Base-by-base conservation (phyloP, 2,113 vertebrate genomes). In the Peucedramus taeniatus region DNA sequence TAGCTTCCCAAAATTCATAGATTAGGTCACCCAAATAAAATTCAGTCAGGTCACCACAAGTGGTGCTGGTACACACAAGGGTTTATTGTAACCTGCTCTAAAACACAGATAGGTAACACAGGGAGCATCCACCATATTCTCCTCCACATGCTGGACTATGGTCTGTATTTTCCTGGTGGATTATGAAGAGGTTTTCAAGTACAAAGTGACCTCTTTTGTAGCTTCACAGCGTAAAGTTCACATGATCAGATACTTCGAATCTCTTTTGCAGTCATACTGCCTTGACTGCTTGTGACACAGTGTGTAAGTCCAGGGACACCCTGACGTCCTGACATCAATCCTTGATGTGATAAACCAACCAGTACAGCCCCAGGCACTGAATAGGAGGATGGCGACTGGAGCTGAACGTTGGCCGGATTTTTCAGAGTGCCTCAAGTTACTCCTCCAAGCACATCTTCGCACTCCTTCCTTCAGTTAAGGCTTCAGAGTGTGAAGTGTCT, bases 21-120 rank as follows among this genome's bases (percentile, higher is more conserved):
- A 66, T 82, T 65, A 80, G 71, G 39, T 70, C 28, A 69, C 54
- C 39, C 35, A 21, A 70, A 83, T 76, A 77, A 80, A 85, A 51
- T 66, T 50, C 15, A 70, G 0, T 37, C 60, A 5, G 49, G 39
- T 77, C 22, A 17, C 54, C 5, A 0, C 16, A 35, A 42, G 47
- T 4, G 1, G 16, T 63, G 39, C 30, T 50, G 60, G 14, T 51
- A 37, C 64, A 80, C 54, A 26, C 59, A 33, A 42, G 40, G 17
- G 37, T 75, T 87, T 79, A 22, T 56, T 37, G 15, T 23, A 63
- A 80, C 24, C 42, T 80, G 13, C 61, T 78, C 40, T 77, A 56
- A 61, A 1, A 3, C 39, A 30, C 7, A 75, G 28, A 39, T 49
- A 72, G 28, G 4, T 35, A 69, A 66, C 42, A 45, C 3, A 50